Evolutionary conservation across 2,888 invertebrate genomes (phyloP).

Genomic region (Dicyrtomina minuta): DNA sequence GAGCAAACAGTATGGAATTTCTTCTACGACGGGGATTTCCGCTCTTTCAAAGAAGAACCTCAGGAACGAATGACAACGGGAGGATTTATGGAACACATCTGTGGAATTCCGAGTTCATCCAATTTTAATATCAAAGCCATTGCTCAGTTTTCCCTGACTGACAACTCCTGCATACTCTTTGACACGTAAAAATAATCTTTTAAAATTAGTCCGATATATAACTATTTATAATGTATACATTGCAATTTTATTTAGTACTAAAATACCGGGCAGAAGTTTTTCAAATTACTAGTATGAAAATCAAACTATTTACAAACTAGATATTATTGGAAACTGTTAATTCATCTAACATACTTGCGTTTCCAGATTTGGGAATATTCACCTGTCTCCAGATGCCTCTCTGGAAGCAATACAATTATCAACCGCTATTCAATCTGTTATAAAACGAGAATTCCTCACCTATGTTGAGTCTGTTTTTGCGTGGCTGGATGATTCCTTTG

Average conservation of each 20-base stretch:
- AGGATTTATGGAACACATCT: conserved; percentile 36
- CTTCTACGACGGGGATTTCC: conserved; percentile 18
- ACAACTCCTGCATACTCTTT: conserved; percentile 40
- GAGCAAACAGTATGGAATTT: conserved; percentile 43
- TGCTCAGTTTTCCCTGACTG: conserved; percentile 31
- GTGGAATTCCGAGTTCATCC: conserved; percentile 26
- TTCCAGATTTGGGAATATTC: conserved; percentile 27
- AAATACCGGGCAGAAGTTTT: too few relatives aligned
- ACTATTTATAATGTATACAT: background rate
- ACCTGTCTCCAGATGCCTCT: conserved; percentile 33
- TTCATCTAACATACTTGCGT: background rate
- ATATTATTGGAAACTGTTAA: too few relatives aligned
- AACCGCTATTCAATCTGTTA: conserved; percentile 32
- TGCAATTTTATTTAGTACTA: too few relatives aligned
- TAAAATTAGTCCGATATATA: background rate
- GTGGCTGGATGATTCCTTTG: conserved; percentile 41
- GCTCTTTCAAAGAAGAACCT: conserved; percentile 21
- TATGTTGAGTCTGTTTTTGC: conserved; percentile 37
- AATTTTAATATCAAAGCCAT: conserved; percentile 37
- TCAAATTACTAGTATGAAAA: too few relatives aligned
- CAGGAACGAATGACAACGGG: conserved; percentile 21
- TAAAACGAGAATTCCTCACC: conserved; percentile 38
- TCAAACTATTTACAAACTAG: too few relatives aligned
- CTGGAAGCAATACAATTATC: conserved; percentile 33
- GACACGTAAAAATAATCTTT: conserved; percentile 30